Conservation (phyloP, 2,113 vertebrate genomes). For the Mormyrus lacerda region DNA sequence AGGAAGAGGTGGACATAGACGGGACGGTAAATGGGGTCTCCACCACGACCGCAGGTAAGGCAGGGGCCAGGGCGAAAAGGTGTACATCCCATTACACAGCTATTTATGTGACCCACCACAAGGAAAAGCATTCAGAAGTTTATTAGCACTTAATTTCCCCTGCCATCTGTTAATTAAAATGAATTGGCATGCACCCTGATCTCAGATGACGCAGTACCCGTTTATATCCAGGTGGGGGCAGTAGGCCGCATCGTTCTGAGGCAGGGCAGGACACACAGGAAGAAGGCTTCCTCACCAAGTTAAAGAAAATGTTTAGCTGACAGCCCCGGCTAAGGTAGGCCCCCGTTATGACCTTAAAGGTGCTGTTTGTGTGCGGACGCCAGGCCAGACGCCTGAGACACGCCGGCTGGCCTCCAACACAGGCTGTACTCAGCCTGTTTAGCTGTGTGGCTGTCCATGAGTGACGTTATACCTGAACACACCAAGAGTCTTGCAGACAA, state of each 20-base stretch:
- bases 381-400: not conserved
- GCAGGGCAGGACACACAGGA: slow-evolving; percentile 64
- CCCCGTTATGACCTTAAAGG: slow-evolving; percentile 23
- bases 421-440: not conserved
- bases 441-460: slow-evolving; percentile 43
- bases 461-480: not conserved
- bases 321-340: slow-evolving; percentile 73
- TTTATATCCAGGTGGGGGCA: slow-evolving; percentile 82
- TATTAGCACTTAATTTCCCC: not conserved
- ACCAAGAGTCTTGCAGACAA: not conserved
- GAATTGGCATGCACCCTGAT: not conserved
- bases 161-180: not conserved
- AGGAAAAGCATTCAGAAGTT: not conserved
- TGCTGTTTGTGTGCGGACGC: not conserved
- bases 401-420: not conserved
- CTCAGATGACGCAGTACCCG: slow-evolving; percentile 38
- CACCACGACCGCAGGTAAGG: slow-evolving; percentile 73
- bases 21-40: slow-evolving; percentile 87
- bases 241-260: slow-evolving; percentile 59
- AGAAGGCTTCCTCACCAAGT: slow-evolving; percentile 78
- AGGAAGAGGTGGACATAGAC: slow-evolving; percentile 82
- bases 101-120: not conserved
- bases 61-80: not conserved
- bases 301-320: slow-evolving; percentile 86
- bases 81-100: not conserved